Base-by-base conservation (phyloP, 2,113 vertebrate genomes). In the Oceanites oceanicus region DNA sequence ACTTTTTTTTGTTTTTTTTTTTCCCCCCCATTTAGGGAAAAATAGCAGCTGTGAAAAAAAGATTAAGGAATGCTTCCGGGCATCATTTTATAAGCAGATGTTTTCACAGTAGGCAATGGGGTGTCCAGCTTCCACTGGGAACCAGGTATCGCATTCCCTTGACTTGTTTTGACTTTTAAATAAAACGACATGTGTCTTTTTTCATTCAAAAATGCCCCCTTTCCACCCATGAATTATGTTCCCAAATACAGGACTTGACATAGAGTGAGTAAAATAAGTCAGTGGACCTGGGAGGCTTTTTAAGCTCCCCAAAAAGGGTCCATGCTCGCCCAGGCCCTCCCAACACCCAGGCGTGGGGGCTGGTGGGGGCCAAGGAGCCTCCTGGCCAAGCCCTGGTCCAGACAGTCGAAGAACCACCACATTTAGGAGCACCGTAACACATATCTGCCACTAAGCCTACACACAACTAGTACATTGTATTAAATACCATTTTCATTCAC, bases 261-360 rank as follows among this genome's bases (percentile, higher is more conserved):
- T 2, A 34, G 14, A 68, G 21, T 11, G 4, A 78, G 34, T 23
- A 63, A 74, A 82, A 6, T 22, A 82, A 56, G 11, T 30, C 27
- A 61, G 27, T 25, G 21, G 36, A 11, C 42, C 45, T 44, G 20
- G 8, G 15, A 53, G 15, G 11, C 8, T 66, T 76, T 80, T 17
- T 40, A 38, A 86, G 47, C 22, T 89, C 6, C 22, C 5, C 20
- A 27, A 12, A 0, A 1, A 18, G 36, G 36, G 17, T 50, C n/a
- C 1, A 0, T 34, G 49, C 6, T 80, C 1, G 11, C 36, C 3
- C 1, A 65, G 49, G 38, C 9, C 20, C 21, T 56, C 40, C 18
- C 5, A 85, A 21, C 0, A 3, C 11, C 16, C n/a, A 72, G 5
- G 7, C 2, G 0, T 1, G 2, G 19, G 13, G 18, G 29, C 27